phyloP scores from a whole-genome alignment of 1,140 invertebrate species.

The Pinna nobilis region DNA sequence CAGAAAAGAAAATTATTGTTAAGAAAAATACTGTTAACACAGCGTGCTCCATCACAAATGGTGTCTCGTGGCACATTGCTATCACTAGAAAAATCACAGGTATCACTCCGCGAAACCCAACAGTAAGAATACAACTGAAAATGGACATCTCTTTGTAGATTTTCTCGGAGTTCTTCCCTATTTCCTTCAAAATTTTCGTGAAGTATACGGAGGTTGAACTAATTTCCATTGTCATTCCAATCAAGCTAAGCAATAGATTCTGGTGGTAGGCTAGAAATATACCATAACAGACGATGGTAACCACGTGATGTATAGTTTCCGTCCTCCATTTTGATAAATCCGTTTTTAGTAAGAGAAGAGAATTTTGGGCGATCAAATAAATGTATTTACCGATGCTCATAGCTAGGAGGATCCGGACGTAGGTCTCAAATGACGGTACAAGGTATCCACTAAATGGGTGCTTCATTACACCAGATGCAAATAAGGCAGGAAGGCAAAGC shows the following conservation, averaged over 20 bases:
- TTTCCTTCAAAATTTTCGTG: conserved; percentile 44
- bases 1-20: conserved; percentile 55
- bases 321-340: conserved; percentile 31
- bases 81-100: conserved; percentile 48
- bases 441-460: conserved; percentile 40
- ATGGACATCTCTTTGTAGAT: conserved; percentile 39
- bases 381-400: conserved; percentile 51
- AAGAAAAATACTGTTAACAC: conserved; percentile 51
- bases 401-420: conserved; percentile 33
- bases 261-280: conserved; percentile 45
- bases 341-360: conserved; percentile 4
- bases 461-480: conserved; percentile 33
- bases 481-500: conserved; percentile 29
- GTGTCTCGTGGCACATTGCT: conserved; percentile 51
- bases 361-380: conserved; percentile 35
- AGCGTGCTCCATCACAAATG: conserved; percentile 49
- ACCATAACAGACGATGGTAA: conserved; percentile 43
- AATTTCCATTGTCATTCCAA: conserved; percentile 44
- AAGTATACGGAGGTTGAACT: conserved; percentile 39
- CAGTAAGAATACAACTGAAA: conserved; percentile 31
- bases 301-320: conserved; percentile 43
- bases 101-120: conserved; percentile 43
- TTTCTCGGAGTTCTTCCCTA: conserved; percentile 31
- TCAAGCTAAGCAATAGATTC: conserved; percentile 43
- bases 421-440: neutral